Conservation (phyloP, 2,888 invertebrate genomes). For the Agriopis marginaria region DNA sequence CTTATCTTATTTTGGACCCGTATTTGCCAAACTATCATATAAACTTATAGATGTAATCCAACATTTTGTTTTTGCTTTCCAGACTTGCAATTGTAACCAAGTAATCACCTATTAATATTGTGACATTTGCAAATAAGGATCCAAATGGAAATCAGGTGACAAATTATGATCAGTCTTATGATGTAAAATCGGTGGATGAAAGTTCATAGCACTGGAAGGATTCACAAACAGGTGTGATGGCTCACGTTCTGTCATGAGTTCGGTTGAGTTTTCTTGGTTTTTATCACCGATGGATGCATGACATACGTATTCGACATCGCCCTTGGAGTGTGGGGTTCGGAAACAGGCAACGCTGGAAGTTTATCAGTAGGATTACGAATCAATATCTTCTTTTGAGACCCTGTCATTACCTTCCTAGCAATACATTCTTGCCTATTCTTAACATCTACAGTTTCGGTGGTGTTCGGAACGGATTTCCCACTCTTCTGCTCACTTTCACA, state of each 20-base stretch:
- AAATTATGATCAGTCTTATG: conserved; percentile 70
- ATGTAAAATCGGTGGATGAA: conserved; percentile 70
- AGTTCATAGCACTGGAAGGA: conserved; percentile 83
- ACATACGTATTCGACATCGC: conserved; percentile 91
- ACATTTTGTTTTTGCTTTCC: conserved; percentile 13
- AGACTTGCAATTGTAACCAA: conserved; percentile 15
- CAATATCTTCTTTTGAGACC: conserved; percentile 82
- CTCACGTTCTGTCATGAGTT: conserved; percentile 72
- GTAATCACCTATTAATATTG: conserved; percentile 29
- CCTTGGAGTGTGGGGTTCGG: conserved; percentile 83
- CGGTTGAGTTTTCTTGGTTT: conserved; percentile 77
- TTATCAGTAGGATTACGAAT: conserved; percentile 92
- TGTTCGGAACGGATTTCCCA: conserved; percentile 75
- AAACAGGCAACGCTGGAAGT: conserved; percentile 88
- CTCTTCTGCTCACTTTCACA: conserved; percentile 79
- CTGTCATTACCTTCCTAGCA: conserved; percentile 89
- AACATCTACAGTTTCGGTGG: conserved; percentile 80
- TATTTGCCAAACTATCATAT: conserved; percentile 36
- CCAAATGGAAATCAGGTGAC: conserved; percentile 44
- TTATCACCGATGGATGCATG: conserved; percentile 79
- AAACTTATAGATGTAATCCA: conserved; percentile 31
- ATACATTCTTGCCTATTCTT: conserved; percentile 81
- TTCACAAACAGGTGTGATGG: conserved; percentile 67
- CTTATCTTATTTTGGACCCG: conserved; percentile 39
- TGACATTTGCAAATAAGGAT: conserved; percentile 36